Base-by-base conservation (phyloP, 1,140 invertebrate species). In the Drosophila leontia region DNA sequence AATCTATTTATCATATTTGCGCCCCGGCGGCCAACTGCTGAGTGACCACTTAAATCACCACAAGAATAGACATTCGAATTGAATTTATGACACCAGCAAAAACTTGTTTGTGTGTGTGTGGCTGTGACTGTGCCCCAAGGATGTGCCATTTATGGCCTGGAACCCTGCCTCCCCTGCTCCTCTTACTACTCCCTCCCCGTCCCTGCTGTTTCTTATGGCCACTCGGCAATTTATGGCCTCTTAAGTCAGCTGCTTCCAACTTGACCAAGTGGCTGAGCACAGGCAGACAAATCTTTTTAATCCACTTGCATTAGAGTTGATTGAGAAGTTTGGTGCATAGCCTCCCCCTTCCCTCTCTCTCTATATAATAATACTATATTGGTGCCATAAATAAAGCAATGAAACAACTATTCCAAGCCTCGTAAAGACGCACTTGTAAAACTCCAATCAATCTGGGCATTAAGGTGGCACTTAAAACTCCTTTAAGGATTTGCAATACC, bases 1-100 rank as follows among this genome's bases (percentile, higher is more conserved):
- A 82, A 90, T 90, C 85, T 90, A 90, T 90, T 90, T 90, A 90
- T 90, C 85, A 90, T 90, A 90, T 90, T 90, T 91, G 68, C 86
- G 68, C 81, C 81, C 75, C 64, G 51, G 51, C 44, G 64, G 58
- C 44, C 41, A 39, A 39, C 59, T 55, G 58, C 75, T 90, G 81
- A 85, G 75, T 90, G 86, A 90, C 85, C 85, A 88, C 85, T 88
- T 88, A 88, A 90, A 85, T 90, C 82, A 90, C 86, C 85, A 90
- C 85, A 86, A 80, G 83, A 90, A 91, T 82, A 77, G 82, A 69
- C 82, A 90, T 91, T 90, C 85, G 86, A 90, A 90, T 90, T 90
- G 78, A 90, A 90, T 90, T 90, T 90, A 90, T 90, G 85, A 91
- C 85, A 90, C 85, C 78, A 75, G 63, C 50, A 65, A 71, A 68